Evolutionary conservation across 2,797 vertebrate species (phyloP).

Genomic region (Falco naumanni): DNA sequence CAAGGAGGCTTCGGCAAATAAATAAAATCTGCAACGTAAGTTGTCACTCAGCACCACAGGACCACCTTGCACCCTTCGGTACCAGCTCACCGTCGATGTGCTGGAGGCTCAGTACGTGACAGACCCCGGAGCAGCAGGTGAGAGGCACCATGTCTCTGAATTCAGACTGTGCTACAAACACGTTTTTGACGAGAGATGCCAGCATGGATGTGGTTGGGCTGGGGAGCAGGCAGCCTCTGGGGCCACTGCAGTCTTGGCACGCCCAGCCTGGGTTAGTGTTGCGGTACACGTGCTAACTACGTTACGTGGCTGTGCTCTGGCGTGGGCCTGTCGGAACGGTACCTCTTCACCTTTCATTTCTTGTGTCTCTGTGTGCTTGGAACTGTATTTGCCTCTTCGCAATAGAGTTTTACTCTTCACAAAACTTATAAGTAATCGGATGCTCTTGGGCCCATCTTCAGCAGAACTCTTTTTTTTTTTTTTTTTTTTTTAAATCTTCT

Average conservation of each 20-base stretch:
- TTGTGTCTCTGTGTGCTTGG: neutral
- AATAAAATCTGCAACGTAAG: neutral
- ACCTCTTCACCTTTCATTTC: neutral
- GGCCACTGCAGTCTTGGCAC: neutral
- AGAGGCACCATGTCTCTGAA: neutral
- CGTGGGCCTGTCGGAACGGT: neutral
- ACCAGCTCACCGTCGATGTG: neutral
- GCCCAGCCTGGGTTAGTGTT: neutral
- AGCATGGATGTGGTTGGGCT: neutral
- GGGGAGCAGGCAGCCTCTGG: neutral
- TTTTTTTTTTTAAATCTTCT: neutral
- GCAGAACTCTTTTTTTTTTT: neutral
- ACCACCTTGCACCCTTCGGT: neutral
- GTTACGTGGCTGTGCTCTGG: neutral
- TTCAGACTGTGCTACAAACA: neutral
- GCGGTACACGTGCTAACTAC: neutral
- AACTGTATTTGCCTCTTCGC: neutral
- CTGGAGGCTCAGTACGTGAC: neutral
- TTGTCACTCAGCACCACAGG: neutral
- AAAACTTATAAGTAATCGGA: neutral
- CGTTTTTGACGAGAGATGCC: neutral
- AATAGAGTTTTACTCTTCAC: neutral
- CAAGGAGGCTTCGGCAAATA: neutral
- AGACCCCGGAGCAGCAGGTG: neutral
- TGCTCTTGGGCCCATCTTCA: neutral